A percentile compares a stretch with the other conserved stretches of the same genome.
These are phyloP conservation scores for Apostichopus californicus DNA, from an alignment of 35 echinoderm and acorn worm genomes.

Conservation along the genomic window DNA sequence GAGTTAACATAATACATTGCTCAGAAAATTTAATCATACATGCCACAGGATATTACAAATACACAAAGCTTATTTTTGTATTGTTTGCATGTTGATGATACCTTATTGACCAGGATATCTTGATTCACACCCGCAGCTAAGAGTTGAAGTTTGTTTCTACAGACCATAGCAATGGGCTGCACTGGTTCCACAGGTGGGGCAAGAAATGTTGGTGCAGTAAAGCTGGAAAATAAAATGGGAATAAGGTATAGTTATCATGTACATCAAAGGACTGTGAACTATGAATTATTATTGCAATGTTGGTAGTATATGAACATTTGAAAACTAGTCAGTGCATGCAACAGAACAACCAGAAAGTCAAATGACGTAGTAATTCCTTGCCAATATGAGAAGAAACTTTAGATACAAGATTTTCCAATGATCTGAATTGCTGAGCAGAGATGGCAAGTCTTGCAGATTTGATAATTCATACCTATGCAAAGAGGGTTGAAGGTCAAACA, in stretches of 20 bases:
- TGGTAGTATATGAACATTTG: no score
- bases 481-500: no score
- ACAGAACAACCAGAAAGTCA: no score
- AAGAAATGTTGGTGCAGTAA: conserved; percentile 71
- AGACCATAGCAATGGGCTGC: conserved; percentile 64
- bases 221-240: conserved; percentile 29
- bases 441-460: no score
- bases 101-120: conserved; percentile 81
- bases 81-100: not conserved
- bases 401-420: no score
- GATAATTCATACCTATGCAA: no score
- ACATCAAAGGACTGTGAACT: not conserved
- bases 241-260: not conserved
- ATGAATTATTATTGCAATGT: no score
- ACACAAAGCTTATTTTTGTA: not conserved
- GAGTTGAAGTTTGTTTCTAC: conserved; percentile 24
- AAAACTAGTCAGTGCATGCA: no score
- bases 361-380: no score
- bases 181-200: conserved; percentile 39
- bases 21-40: not conserved
- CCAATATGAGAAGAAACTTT: no score
- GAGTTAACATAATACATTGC: not conserved
- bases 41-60: not conserved
- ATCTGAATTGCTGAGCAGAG: no score
- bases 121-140: conserved; percentile 65